A percentile compares a stretch with the other conserved stretches of the same genome.
phyloP scores from a whole-genome alignment of 37 sponge, comb jelly and placozoan genomes.

The Aplysina aerophoba region DNA sequence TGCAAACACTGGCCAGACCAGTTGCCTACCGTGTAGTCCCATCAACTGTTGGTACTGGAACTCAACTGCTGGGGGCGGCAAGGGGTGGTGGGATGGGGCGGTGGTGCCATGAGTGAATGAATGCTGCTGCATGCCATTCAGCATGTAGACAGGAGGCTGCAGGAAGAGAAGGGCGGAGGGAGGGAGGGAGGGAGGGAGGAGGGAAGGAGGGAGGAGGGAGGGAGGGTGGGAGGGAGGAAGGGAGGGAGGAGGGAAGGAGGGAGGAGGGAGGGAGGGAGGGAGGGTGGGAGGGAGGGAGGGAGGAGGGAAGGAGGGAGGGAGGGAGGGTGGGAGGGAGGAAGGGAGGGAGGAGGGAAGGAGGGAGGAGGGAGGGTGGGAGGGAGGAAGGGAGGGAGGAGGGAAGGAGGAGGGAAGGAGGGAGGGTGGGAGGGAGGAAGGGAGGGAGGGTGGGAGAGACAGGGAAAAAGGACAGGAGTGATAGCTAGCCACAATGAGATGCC shows the following conservation, averaged over 20 bases:
- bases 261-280: not conserved
- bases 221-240: not conserved
- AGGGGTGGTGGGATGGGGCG: not conserved
- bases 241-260: too few relatives aligned
- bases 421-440: not conserved
- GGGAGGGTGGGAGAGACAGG: not conserved
- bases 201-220: not conserved
- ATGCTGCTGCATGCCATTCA: slow-evolving; percentile 21
- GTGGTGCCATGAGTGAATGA: not conserved
- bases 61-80: not conserved
- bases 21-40: too few relatives aligned
- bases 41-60: not conserved
- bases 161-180: not conserved
- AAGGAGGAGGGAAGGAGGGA: not conserved
- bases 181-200: not conserved
- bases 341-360: not conserved
- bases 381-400: not conserved
- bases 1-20: not conserved
- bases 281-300: not conserved
- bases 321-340: not conserved
- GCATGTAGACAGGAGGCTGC: not conserved
- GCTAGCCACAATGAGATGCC: not conserved
- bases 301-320: not conserved
- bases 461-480: not conserved
- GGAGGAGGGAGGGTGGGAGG: not conserved